A percentile compares a stretch with the other conserved stretches of the same genome.
These are phyloP conservation scores for Phoxinus phoxinus DNA, from an alignment of 2,113 vertebrate species.

Conservation along the genomic window DNA sequence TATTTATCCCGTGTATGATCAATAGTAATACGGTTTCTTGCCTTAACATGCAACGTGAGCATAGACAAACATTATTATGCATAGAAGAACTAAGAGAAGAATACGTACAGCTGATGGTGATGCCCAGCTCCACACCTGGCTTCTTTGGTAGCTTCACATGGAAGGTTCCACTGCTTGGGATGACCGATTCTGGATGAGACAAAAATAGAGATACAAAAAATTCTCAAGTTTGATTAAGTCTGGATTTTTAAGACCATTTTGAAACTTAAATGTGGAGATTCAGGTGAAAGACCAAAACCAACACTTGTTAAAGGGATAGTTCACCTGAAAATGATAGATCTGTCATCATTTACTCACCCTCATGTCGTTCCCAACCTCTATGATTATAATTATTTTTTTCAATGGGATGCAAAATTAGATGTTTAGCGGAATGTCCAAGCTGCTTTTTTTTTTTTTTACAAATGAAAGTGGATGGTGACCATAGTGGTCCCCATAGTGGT, in stretches of 20 bases:
- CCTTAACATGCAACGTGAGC: background rate
- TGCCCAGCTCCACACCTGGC: conserved; percentile 94
- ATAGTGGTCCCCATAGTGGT: background rate
- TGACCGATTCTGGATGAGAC: conserved; percentile 88
- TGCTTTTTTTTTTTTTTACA: background rate
- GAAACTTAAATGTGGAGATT: background rate
- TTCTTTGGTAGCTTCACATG: conserved; percentile 99
- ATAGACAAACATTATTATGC: background rate
- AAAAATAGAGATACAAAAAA: conserved; percentile 49
- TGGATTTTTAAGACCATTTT: background rate
- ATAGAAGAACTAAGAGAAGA: background rate
- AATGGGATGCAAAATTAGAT: background rate
- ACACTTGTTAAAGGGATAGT: background rate
- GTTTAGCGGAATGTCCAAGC: background rate
- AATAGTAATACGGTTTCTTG: background rate
- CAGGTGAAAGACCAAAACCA: background rate
- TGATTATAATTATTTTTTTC: background rate
- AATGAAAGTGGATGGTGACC: background rate
- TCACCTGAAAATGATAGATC: background rate
- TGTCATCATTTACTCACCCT: too few relatives aligned
- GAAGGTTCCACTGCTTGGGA: conserved; percentile 97
- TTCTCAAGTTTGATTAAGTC: background rate
- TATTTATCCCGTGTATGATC: background rate
- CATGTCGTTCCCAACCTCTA: background rate
- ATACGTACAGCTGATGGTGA: conserved; percentile 96